Evolutionary conservation across 2,888 invertebrate genomes (phyloP).

Genomic region (Tenodera sinensis): DNA sequence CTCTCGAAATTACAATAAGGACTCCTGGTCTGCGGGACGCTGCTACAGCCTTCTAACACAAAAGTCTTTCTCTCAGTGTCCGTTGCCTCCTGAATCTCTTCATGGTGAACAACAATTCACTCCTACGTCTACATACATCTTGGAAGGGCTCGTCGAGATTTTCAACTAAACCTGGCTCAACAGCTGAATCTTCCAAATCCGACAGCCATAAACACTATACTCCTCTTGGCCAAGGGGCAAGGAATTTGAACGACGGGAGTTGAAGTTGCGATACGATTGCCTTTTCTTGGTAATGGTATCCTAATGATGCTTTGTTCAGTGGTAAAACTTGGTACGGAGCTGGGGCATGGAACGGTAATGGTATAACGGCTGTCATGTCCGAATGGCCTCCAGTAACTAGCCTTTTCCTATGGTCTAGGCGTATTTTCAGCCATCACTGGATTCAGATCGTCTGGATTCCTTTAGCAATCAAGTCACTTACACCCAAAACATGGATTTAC

Average conservation of each 20-base stretch:
- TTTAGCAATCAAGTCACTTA: no score
- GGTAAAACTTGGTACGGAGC: neutral
- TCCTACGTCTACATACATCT: neutral
- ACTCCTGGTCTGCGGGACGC: neutral
- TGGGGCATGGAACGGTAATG: neutral
- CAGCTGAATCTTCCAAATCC: neutral
- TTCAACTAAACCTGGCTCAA: neutral
- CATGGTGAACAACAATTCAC: neutral
- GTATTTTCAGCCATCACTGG: neutral
- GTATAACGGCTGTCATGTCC: constrained; percentile 15
- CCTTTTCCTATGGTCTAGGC: neutral
- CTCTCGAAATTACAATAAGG: neutral
- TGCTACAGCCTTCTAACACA: neutral
- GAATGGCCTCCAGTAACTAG: neutral
- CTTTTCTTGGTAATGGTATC: neutral
- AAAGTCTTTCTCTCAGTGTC: neutral
- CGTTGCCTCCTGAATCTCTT: neutral
- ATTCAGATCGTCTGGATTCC: no score
- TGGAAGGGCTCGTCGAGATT: neutral
- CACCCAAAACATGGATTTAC: no score
- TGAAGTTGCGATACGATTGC: neutral
- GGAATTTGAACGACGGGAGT: neutral
- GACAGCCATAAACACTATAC: neutral
- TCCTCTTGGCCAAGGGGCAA: neutral
- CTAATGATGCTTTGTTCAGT: neutral